Evolutionary conservation across 2,888 invertebrate species (phyloP).

Genomic region (Agrotis segetum): DNA sequence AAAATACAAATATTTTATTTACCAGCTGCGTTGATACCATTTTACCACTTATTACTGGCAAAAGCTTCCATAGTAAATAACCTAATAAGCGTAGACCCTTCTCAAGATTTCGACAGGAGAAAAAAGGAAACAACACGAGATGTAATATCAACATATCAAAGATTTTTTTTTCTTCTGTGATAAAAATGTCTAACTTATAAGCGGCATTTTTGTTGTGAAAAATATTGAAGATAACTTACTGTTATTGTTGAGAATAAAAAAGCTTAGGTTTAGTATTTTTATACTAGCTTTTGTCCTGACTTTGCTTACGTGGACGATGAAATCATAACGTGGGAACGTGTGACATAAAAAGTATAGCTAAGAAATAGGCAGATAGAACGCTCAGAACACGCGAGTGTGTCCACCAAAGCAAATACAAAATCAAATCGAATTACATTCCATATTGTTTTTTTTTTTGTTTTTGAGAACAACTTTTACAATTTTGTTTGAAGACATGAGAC

Average conservation of each 20-base stretch:
- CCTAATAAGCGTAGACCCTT: slow-evolving; percentile 60
- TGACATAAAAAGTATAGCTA: no score
- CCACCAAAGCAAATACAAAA: no score
- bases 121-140: slow-evolving; percentile 47
- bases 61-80: slow-evolving; percentile 62
- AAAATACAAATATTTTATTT: slow-evolving; percentile 52
- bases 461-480: no score
- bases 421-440: no score
- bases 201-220: slow-evolving; percentile 7
- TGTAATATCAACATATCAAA: slow-evolving; percentile 61
- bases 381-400: no score
- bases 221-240: slow-evolving; percentile 8
- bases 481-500: no score
- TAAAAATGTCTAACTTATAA: slow-evolving; percentile 39
- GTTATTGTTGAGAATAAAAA: not conserved
- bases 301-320: no score
- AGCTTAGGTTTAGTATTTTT: no score
- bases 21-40: slow-evolving; percentile 41
- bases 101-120: slow-evolving; percentile 60
- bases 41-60: slow-evolving; percentile 58
- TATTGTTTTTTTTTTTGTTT: no score
- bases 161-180: slow-evolving; percentile 46
- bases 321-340: no score
- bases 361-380: no score
- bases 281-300: no score